Base-by-base conservation (phyloP, 2,113 vertebrate genomes). In the Stegastes partitus region DNA sequence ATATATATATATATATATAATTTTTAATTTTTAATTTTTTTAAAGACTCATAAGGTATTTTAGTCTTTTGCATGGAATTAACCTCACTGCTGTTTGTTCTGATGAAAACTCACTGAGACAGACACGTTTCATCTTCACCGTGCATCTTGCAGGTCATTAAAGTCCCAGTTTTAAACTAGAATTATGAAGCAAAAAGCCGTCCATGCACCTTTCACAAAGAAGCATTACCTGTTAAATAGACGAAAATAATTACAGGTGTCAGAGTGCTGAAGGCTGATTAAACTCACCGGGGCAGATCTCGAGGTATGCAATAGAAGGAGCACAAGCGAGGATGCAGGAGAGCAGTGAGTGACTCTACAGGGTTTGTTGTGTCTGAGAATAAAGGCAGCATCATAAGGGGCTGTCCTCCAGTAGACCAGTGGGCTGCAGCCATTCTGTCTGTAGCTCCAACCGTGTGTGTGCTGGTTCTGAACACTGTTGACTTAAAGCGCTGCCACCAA, bases 251-350 rank as follows among this genome's bases (percentile, higher is more conserved):
- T 14, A 59, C 11, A 4, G 11, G 19, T 4, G 3, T 70, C 5
- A 22, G 1, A 26, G 5, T 49, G 0, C 0, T 11, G 5, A 65
- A 21, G 16, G 8, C 19, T 21, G 21, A 19, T 2, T 31, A 7
- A 54, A 68, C 70, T 81, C 22, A 81, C 78, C 64, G 8, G 50
- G 26, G 18, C 26, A 67, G 54, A 14, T 50, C 3, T 28, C 2
- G 2, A 19, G 69, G 19, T 11, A 12, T 55, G 55, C 26, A 56
- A 47, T 12, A 4, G 11, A 12, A 22, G 18, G 2, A 28, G 15
- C n/a, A 49, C 5, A 16, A 39, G 3, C 10, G 25, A 14, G 19
- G 45, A 34, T 9, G 10, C 31, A 34, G 31, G 31, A 34, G 10
- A 9, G 16, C 15, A 50, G 5, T 12, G 25, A 51, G 5, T 5